Conservation (phyloP, 2,113 vertebrate genomes). For the Nycticebus coucang region DNA sequence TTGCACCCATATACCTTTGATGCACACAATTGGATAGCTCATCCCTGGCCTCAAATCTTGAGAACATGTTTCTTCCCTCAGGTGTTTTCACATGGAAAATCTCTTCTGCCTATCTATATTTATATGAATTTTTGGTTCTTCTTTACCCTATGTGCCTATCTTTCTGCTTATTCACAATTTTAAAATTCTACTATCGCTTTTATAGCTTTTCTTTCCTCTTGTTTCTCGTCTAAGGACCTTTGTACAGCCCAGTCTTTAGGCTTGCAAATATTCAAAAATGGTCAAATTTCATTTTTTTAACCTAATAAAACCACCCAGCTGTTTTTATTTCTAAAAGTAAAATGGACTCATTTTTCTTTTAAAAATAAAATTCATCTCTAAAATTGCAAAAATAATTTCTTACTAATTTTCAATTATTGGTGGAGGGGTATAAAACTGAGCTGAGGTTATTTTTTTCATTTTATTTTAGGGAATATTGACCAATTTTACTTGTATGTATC, state of each 20-base stretch:
- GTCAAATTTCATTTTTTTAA: neutral
- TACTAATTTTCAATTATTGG: neutral
- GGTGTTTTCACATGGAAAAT: rapidly evolving
- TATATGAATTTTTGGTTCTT: no score
- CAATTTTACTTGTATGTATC: neutral
- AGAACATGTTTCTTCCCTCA: neutral
- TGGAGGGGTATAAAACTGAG: neutral
- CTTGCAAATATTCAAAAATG: neutral
- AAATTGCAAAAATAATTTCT: neutral
- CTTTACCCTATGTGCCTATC: neutral
- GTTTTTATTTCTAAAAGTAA: neutral
- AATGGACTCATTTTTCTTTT: neutral
- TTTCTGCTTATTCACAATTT: neutral
- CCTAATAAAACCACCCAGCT: neutral
- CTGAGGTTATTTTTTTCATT: neutral
- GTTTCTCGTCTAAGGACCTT: neutral
- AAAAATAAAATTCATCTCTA: neutral
- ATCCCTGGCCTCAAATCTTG: neutral
- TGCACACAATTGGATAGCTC: rapidly evolving
- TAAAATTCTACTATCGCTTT: neutral
- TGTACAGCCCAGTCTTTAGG: neutral
- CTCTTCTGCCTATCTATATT: neutral
- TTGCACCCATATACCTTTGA: rapidly evolving
- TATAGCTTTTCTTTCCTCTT: neutral
- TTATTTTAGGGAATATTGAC: neutral